phyloP scores from a whole-genome alignment of 2,113 vertebrate species.

The Rhegmatorhina hoffmannsi region DNA sequence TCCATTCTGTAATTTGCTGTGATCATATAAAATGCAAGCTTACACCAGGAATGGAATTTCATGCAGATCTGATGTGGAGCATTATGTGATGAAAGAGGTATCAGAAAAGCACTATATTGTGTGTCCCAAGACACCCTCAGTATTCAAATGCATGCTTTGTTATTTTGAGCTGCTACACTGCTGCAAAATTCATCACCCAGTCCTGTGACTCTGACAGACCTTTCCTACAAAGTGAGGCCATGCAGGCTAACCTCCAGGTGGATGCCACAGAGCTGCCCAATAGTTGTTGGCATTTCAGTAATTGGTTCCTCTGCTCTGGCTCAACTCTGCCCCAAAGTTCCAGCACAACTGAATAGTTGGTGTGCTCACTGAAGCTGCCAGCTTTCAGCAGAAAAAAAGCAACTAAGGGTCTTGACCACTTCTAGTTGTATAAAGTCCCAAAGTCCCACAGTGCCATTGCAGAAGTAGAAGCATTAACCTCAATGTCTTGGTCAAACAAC shows the following conservation, averaged over 20 bases:
- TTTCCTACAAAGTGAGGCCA: not conserved
- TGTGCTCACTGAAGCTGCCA: not conserved
- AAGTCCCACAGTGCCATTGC: not conserved
- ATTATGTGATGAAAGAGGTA: not conserved
- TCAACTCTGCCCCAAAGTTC: not conserved
- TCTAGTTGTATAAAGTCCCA: not conserved
- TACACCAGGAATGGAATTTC: not conserved
- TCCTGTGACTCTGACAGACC: not conserved
- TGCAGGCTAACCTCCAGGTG: not conserved
- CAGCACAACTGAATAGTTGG: not conserved
- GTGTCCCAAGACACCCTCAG: not conserved
- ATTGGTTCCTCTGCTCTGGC: not conserved
- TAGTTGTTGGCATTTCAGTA: not conserved
- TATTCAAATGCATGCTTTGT: not conserved
- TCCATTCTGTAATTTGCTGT: not conserved
- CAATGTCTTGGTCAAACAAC: not conserved
- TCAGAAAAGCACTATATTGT: not conserved
- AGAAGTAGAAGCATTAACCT: not conserved
- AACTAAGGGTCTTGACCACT: not conserved
- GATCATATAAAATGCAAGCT: not conserved
- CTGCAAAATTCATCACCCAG: not conserved
- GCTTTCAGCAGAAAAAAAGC: not conserved
- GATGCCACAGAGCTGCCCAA: not conserved
- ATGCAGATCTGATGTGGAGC: not conserved
- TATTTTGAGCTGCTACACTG: not conserved